Percentiles rank a stretch among this genome's conserved stretches.
These are phyloP conservation scores for Zaprionus gabonicus DNA, from an alignment of 1,140 invertebrate species.

Conservation along the genomic window DNA sequence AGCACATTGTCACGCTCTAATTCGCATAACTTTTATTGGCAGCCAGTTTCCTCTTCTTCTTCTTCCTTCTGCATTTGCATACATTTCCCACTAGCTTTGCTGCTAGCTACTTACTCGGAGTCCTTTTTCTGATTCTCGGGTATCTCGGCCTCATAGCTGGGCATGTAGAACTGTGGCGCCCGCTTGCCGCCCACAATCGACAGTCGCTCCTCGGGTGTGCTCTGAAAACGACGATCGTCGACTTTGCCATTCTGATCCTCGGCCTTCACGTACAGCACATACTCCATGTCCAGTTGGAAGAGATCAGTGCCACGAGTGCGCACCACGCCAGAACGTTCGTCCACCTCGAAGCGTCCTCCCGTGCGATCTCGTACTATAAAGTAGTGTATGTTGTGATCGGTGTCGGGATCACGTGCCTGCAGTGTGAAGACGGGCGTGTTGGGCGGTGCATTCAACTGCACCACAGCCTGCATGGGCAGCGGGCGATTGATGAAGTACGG, in stretches of 20 bases:
- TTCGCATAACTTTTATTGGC: conserved; percentile 76
- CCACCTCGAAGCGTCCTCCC: conserved; percentile 92
- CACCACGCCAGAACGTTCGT: conserved; percentile 96
- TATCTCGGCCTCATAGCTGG: conserved; percentile 96
- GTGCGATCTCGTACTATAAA: conserved; percentile 96
- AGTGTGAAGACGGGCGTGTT: conserved; percentile 98
- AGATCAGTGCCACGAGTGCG: conserved; percentile 94
- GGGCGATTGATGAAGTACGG: conserved; percentile 98
- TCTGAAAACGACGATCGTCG: conserved; percentile 94
- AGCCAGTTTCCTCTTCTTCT: conserved; percentile 12
- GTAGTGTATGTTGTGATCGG: conserved; percentile 97
- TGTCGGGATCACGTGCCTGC: conserved; percentile 97
- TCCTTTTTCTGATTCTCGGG: conserved; percentile 98
- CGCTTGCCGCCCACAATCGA: conserved; percentile 97
- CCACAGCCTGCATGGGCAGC: conserved; percentile 97
- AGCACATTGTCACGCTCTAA: conserved; percentile 40
- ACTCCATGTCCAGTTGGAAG: conserved; percentile 98
- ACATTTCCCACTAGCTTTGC: conserved; percentile 11
- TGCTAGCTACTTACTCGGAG: conserved; percentile 91
- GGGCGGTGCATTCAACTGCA: conserved; percentile 96
- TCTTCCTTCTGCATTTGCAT: conserved; percentile 57
- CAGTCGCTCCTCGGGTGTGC: conserved; percentile 94
- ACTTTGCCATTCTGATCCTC: conserved; percentile 96
- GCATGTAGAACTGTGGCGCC: conserved; percentile 97
- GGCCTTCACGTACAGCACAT: conserved; percentile 97